Evolutionary conservation across 2,797 vertebrate species (phyloP).

Genomic region (Sebastes aleutianus): DNA sequence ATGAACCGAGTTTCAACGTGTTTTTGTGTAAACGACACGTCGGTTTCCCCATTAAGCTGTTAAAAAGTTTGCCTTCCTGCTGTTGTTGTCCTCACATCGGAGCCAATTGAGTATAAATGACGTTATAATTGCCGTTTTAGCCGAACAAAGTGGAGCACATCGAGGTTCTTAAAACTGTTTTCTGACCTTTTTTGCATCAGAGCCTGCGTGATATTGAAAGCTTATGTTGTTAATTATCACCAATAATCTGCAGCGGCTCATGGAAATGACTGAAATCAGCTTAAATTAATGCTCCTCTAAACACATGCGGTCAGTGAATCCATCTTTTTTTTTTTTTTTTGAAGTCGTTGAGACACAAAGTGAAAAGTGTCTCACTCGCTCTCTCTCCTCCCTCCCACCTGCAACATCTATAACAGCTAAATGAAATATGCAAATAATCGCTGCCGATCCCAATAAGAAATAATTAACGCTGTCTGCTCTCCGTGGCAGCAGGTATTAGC

Average conservation of each 20-base stretch:
- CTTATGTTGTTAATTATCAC: conserved; percentile 48
- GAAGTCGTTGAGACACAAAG: conserved; percentile 47
- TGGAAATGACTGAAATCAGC: conserved; percentile 49
- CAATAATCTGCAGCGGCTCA: conserved; percentile 37
- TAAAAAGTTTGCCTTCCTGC: conserved; percentile 10
- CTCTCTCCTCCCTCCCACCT: conserved; percentile 38
- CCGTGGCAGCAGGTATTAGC: conserved; percentile 76
- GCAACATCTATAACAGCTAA: conserved; percentile 70
- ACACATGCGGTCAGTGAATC: conserved; percentile 35
- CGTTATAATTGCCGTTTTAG: conserved; percentile 52
- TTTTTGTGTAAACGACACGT: not conserved
- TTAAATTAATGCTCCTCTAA: conserved; percentile 36
- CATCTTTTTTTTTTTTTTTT: not conserved
- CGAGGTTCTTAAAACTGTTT: conserved; percentile 17
- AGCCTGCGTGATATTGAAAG: conserved; percentile 1
- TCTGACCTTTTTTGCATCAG: conserved; percentile 25
- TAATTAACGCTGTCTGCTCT: conserved; percentile 78
- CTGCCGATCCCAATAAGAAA: conserved; percentile 79
- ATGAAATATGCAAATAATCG: conserved; percentile 81
- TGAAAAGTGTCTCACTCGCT: conserved; percentile 5
- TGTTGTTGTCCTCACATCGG: not conserved
- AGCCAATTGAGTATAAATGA: conserved; percentile 38
- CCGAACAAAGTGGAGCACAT: conserved; percentile 7
- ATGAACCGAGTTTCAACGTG: not conserved
- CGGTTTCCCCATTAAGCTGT: conserved; percentile 2